Conservation (phyloP, 2,797 vertebrate genomes). For the Halcyon chelicuti region DNA sequence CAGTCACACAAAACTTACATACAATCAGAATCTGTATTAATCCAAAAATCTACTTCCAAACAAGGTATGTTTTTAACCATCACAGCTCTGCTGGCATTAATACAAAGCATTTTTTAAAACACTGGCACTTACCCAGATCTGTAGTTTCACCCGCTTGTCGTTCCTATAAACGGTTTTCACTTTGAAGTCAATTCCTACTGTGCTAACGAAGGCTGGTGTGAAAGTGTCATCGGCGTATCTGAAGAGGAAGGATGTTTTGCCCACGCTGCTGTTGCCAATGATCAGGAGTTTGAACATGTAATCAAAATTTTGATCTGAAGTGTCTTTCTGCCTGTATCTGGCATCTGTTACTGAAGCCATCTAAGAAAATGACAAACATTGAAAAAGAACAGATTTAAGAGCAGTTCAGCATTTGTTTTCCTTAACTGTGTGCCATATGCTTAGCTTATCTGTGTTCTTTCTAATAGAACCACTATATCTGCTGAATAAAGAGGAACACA, state of each 20-base stretch:
- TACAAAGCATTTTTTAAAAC: not conserved
- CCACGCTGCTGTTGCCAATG: constrained; percentile 97
- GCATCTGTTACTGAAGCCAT: constrained; percentile 96
- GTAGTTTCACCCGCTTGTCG: constrained; percentile 95
- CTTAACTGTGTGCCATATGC: not conserved
- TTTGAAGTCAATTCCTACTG: constrained; percentile 97
- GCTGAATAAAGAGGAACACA: not conserved
- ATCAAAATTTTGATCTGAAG: constrained; percentile 97
- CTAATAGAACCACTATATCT: not conserved
- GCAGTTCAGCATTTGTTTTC: constrained; percentile 22
- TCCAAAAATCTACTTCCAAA: not conserved
- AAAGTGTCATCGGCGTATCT: constrained; percentile 96
- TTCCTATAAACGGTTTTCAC: constrained; percentile 97
- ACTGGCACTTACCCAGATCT: constrained; percentile 92
- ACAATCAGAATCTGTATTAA: not conserved
- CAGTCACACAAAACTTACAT: not conserved
- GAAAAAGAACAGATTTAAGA: constrained; percentile 54
- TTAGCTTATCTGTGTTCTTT: constrained; percentile 13
- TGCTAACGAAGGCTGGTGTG: constrained; percentile 96
- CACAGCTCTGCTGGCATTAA: not conserved
- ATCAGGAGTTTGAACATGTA: constrained; percentile 99
- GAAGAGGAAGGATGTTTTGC: constrained; percentile 96
- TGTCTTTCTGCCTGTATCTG: constrained; percentile 91
- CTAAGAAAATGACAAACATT: constrained; percentile 77
- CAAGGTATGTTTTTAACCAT: not conserved